Base-by-base conservation (phyloP, 92 coral and sea anemone species). In the Porites evermanni region DNA sequence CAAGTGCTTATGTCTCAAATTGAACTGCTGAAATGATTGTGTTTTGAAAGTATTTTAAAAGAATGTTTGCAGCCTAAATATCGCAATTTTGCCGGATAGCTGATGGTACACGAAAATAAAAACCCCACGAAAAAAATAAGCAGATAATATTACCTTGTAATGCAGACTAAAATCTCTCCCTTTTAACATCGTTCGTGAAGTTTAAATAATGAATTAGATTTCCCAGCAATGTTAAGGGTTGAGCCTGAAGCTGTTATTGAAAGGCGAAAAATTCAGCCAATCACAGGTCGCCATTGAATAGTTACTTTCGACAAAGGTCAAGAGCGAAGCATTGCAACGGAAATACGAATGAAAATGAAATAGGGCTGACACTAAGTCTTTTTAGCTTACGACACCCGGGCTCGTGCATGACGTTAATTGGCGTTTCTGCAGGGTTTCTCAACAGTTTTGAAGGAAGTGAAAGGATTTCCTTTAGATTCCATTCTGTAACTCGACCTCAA, bases 221-320 rank as follows among this genome's bases (percentile, higher is more conserved):
- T 60, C 44, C 29, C 29, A 44, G 64, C 5, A 17, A 20, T 64
- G 71, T 26, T 3, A 14, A 17, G 23, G 19, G 50, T 61, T 61
- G 63, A 77, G 80, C 24, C 56, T 60, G 56, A 64, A 47, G 7
- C 29, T 58, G 54, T 64, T 32, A 64, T 32, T 2, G 9, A 63
- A 61, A 78, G 18, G 32, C 38, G 8, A 18, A 38, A 64, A 32
- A 14, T 63, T 78, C 21, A 78, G 16, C 72, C 72, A 78, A 78
- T 78, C 72, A 61, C n/a, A 24, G 10, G 12, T 17, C 82, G 82
- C 21, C 3, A 50, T 64, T 67, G 7, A 9, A 13, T 10, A 54
- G 60, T 13, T 9, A 9, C 12, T 9, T 54, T 54, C 14, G 7
- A 51, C 8, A 74, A n/a, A 32, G 52, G 24, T n/a, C 54, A 24